Conservation (phyloP, 2,113 vertebrate genomes). For the Siniperca chuatsi region DNA sequence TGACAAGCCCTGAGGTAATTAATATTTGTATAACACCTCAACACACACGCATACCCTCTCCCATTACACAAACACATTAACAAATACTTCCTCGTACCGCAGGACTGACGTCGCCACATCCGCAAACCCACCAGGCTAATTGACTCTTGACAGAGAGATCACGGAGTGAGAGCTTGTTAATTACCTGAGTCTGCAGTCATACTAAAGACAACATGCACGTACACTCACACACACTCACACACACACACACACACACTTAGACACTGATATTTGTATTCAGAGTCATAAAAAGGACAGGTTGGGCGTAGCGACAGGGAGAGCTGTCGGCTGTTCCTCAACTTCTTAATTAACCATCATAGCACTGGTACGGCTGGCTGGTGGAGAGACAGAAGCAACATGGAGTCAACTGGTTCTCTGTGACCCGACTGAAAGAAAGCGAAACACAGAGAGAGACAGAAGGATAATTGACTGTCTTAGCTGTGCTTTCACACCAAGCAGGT, state of each 20-base stretch:
- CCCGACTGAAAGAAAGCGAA: not conserved
- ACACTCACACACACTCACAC: constrained; percentile 9
- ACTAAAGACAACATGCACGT: constrained; percentile 38
- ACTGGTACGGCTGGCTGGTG: constrained; percentile 7
- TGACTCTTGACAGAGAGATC: constrained; percentile 84
- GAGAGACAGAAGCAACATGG: constrained; percentile 39
- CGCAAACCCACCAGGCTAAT: constrained; percentile 84
- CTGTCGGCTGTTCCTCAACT: constrained; percentile 67
- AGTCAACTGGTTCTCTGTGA: constrained; percentile 36
- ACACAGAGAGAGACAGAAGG: not conserved
- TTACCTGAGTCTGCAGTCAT: constrained; percentile 77
- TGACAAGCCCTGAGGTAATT: constrained; percentile 82
- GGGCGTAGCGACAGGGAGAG: constrained; percentile 61
- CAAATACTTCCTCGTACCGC: constrained; percentile 67
- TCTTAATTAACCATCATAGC: constrained; percentile 56
- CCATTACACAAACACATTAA: constrained; percentile 50
- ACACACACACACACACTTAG: not conserved
- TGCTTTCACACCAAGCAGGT: constrained; percentile 6
- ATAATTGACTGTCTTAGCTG: constrained; percentile 15
- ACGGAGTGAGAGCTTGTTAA: constrained; percentile 78
- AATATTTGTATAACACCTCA: constrained; percentile 82
- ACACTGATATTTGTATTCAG: constrained; percentile 63
- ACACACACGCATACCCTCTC: constrained; percentile 19
- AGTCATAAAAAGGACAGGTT: constrained; percentile 76
- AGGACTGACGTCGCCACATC: constrained; percentile 77